Evolutionary conservation across 2,113 vertebrate genomes (phyloP).

Genomic region (Callocephalon fimbriatum): DNA sequence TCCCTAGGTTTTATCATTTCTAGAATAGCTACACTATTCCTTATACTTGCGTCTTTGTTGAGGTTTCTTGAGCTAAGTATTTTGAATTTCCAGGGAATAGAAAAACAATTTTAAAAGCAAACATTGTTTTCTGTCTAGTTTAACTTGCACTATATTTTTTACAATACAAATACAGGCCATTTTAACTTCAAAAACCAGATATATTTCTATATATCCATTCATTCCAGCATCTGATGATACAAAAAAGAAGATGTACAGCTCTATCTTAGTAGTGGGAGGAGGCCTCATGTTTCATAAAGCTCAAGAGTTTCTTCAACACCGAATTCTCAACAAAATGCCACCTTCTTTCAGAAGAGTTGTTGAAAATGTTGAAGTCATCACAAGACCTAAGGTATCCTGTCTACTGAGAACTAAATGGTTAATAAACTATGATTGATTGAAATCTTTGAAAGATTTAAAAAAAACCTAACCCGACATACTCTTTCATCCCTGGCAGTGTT

Average conservation of each 20-base stretch:
- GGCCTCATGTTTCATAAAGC: conserved; percentile 94
- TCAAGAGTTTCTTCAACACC: conserved; percentile 95
- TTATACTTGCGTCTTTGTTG: background rate
- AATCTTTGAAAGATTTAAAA: background rate
- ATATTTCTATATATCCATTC: background rate
- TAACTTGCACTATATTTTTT: background rate
- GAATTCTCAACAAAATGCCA: conserved; percentile 99
- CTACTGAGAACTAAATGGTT: background rate
- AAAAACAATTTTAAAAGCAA: background rate
- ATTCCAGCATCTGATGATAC: conserved; percentile 94
- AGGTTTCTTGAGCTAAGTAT: background rate
- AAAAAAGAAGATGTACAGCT: conserved; percentile 99
- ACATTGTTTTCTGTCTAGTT: background rate
- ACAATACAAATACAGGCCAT: background rate
- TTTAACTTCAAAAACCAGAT: background rate
- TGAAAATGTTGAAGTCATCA: conserved; percentile 97
- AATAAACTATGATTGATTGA: background rate
- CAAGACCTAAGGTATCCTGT: conserved; percentile 90
- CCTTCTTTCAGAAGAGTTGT: conserved; percentile 95
- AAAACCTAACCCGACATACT: background rate
- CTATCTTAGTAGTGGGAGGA: conserved; percentile 95
- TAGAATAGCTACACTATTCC: background rate
- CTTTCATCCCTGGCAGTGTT: background rate
- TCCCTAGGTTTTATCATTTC: background rate
- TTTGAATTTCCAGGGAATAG: background rate